A percentile compares a stretch with the other conserved stretches of the same genome.
Conservation (phyloP, 2,797 vertebrate genomes). For the Urosaurus nigricauda region DNA sequence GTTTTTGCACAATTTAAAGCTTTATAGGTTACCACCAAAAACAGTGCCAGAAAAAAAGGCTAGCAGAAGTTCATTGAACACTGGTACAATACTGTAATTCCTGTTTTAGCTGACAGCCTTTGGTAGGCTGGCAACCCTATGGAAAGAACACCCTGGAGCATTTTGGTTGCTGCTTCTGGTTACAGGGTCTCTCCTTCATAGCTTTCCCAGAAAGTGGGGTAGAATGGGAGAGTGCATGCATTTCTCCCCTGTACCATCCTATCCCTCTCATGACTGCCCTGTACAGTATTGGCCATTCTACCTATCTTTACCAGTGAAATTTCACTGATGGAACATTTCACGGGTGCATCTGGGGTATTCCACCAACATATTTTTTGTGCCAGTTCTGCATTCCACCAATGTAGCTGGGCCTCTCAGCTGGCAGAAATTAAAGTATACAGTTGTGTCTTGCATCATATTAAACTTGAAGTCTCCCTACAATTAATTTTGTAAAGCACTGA, state of each 20-base stretch:
- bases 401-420: neutral
- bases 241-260: neutral
- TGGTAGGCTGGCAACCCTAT: neutral
- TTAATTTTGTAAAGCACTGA: constrained; percentile 1
- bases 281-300: neutral
- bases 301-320: neutral
- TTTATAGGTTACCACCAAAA: neutral
- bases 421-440: neutral
- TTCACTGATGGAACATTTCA: neutral
- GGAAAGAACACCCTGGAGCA: neutral
- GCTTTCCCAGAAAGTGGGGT: neutral
- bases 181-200: neutral
- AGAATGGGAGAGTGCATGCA: neutral
- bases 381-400: neutral
- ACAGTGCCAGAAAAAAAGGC: neutral
- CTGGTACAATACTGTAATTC: neutral
- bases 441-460: neutral
- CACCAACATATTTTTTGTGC: neutral
- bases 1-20: too few relatives aligned
- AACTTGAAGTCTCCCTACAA: neutral
- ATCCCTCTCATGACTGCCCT: neutral
- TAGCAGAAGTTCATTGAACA: neutral
- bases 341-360: neutral
- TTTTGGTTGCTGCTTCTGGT: neutral
- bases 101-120: neutral